These are phyloP conservation scores for Epinephelus moara DNA, from an alignment of 2,113 vertebrate genomes.

Conservation along the genomic window DNA sequence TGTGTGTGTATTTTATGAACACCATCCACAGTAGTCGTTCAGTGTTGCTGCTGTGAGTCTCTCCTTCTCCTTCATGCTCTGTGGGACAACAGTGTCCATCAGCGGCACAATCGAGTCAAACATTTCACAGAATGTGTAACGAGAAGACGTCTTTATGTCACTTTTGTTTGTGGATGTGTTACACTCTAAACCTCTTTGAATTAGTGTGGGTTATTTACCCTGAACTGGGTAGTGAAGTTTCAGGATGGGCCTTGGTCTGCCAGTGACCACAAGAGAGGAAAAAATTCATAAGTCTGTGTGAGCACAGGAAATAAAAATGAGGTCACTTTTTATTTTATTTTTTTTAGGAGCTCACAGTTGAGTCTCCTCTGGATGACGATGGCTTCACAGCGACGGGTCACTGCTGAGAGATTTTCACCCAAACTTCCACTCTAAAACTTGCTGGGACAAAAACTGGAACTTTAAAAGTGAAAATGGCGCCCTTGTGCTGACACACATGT, in stretches of 20 bases:
- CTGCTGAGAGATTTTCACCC: background rate
- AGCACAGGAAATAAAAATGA: background rate
- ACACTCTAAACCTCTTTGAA: background rate
- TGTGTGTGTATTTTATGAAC: too few relatives aligned
- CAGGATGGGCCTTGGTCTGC: background rate
- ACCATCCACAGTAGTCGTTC: background rate
- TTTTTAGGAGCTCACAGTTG: background rate
- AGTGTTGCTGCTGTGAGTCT: background rate
- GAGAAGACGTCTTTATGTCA: too few relatives aligned
- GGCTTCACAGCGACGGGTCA: background rate
- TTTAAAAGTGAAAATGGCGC: background rate
- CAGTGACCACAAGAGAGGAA: background rate
- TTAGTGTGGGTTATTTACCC: background rate
- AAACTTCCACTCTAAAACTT: background rate
- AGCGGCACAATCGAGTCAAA: background rate
- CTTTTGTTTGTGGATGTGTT: too few relatives aligned
- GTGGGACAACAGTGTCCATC: background rate
- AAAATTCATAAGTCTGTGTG: background rate
- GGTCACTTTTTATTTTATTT: too few relatives aligned
- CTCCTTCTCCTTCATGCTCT: background rate
- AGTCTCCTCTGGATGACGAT: background rate
- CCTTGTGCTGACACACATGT: conserved; percentile 5
- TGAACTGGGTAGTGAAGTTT: background rate
- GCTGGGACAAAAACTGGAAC: background rate
- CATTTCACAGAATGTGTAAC: background rate